Conservation (phyloP, 2,888 invertebrate genomes). For the Heliconius cydno region DNA sequence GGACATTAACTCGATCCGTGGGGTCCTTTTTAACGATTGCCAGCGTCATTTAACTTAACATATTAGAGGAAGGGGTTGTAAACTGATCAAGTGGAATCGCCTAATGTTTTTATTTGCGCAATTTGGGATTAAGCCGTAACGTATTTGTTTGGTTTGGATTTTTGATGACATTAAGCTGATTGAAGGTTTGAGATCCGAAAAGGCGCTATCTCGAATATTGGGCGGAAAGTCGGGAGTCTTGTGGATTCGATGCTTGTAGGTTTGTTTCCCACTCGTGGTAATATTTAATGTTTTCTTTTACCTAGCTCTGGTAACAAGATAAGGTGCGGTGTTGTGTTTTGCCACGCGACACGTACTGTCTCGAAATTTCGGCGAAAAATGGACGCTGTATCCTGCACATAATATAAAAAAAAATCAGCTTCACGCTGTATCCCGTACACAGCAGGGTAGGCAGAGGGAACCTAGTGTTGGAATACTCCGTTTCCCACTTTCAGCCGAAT, state of each 20-base stretch:
- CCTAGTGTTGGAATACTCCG: not conserved
- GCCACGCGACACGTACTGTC: not conserved
- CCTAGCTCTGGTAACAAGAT: not conserved
- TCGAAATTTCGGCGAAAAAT: not conserved
- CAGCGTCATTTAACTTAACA: constrained; percentile 77
- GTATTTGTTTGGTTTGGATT: constrained; percentile 44
- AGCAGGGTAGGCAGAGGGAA: not conserved
- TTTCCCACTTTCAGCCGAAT: no score
- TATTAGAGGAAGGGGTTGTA: constrained; percentile 71
- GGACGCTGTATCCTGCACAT: no score
- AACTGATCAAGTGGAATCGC: constrained; percentile 76
- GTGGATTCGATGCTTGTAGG: not conserved
- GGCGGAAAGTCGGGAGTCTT: no score
- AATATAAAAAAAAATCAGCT: no score
- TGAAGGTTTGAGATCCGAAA: not conserved
- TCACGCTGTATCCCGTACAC: no score
- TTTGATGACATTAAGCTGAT: constrained; percentile 36
- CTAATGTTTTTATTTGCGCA: constrained; percentile 76
- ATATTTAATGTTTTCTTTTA: not conserved
- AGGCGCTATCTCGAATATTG: not conserved
- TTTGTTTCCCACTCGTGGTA: not conserved
- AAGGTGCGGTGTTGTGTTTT: not conserved
- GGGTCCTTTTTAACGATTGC: constrained; percentile 68
- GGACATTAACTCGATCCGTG: constrained; percentile 55
- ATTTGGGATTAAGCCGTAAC: constrained; percentile 48